Evolutionary conservation across 2,888 invertebrate genomes (phyloP).

Genomic region (Meghimatium bilineatum): DNA sequence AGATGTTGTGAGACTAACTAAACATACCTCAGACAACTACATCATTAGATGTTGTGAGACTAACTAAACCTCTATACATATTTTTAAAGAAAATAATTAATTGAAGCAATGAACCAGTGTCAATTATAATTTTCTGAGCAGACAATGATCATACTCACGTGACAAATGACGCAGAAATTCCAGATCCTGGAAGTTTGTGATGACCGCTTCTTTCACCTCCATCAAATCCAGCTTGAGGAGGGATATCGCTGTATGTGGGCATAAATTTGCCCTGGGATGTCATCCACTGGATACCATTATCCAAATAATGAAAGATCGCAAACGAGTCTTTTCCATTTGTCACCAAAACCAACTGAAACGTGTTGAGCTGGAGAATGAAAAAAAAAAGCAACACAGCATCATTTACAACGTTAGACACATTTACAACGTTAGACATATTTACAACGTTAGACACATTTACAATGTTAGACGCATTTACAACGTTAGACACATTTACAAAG

Average conservation of each 20-base stretch:
- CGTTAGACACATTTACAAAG: too few species aligned
- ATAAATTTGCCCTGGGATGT: constrained; percentile 85
- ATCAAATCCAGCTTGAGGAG: constrained; percentile 94
- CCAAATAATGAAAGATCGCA: constrained; percentile 90
- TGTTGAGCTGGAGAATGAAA: constrained; percentile 83
- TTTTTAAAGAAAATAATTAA: too few species aligned
- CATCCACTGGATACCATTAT: constrained; percentile 93
- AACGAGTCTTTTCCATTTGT: constrained; percentile 89
- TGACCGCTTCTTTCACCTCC: constrained; percentile 83
- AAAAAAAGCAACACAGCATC: too few species aligned
- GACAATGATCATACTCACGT: constrained; percentile 40
- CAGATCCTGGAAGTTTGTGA: constrained; percentile 89
- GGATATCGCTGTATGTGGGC: constrained; percentile 88
- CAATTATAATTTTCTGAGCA: background rate
- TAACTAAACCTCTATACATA: too few species aligned
- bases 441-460: too few species aligned
- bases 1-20: too few species aligned
- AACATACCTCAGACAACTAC: too few species aligned
- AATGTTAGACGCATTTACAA: too few species aligned
- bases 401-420: too few species aligned
- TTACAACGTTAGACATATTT: too few species aligned
- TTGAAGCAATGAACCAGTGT: too few species aligned
- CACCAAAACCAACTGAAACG: constrained; percentile 88
- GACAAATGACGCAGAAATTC: constrained; percentile 86
- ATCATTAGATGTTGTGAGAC: too few species aligned